phyloP scores from a whole-genome alignment of 2,888 invertebrate genomes.

The Megamerina dolium region DNA sequence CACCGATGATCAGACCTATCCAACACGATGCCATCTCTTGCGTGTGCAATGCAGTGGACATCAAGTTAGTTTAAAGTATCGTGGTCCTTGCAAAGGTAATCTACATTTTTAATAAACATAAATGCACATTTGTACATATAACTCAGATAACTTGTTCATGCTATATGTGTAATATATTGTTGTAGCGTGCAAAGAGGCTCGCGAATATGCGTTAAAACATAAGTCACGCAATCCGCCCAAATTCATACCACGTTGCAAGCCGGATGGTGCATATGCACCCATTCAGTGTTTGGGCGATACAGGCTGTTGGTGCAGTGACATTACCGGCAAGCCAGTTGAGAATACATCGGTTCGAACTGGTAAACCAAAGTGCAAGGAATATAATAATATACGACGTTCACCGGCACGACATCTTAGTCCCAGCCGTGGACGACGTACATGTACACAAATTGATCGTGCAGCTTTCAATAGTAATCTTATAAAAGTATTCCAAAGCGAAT shows the following conservation, averaged over 20 bases:
- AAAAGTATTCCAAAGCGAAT: slow-evolving; percentile 79
- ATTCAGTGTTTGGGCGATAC: slow-evolving; percentile 78
- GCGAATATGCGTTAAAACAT: slow-evolving; percentile 48
- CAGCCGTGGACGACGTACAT: slow-evolving; percentile 51
- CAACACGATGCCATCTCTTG: slow-evolving; percentile 71
- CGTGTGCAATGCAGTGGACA: slow-evolving; percentile 71
- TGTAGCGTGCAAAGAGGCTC: slow-evolving; percentile 53
- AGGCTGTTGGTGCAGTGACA: slow-evolving; percentile 87
- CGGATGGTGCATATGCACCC: slow-evolving; percentile 77
- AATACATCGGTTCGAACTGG: slow-evolving; percentile 70
- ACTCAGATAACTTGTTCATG: not conserved
- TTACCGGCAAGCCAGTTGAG: slow-evolving; percentile 73
- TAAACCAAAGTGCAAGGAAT: slow-evolving; percentile 62
- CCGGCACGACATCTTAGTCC: slow-evolving; percentile 52
- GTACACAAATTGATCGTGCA: slow-evolving; percentile 68
- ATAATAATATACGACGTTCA: slow-evolving; percentile 57
- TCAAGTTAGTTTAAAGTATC: slow-evolving; percentile 65
- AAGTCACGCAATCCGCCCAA: slow-evolving; percentile 51
- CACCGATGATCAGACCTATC: slow-evolving; percentile 73
- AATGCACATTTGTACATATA: no score
- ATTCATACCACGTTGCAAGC: slow-evolving; percentile 72
- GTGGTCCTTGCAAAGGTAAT: slow-evolving; percentile 68
- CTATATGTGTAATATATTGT: slow-evolving; percentile 18
- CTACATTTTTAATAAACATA: not conserved
- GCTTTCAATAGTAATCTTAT: slow-evolving; percentile 80